Base-by-base conservation (phyloP, 2,888 invertebrate genomes). In the Pemphredon lugubris region DNA sequence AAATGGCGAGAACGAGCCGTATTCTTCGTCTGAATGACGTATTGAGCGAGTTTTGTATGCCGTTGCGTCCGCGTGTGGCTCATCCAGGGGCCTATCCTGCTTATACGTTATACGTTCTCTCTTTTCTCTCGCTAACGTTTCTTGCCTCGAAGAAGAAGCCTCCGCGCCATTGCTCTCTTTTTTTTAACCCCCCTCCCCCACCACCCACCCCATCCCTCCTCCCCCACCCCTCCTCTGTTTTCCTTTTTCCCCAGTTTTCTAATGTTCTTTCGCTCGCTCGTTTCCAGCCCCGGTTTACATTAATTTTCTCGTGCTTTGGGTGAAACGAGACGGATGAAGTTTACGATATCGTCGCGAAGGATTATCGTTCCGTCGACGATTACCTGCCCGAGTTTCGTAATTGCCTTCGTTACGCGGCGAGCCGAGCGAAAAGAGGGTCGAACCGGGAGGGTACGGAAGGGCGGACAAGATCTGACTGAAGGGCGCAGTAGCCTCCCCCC, bases 21-120 rank as follows among this genome's bases (percentile, higher is more conserved):
- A 88, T 89, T 89, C 88, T 88, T 87, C 83, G 83, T 82, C 81
- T 88, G 89, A 89, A 89, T 89, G 89, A 89, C 88, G 89, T 88
- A 89, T 89, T 88, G 89, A 89, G 87, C 86, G 88, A 88, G 88
- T 87, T 88, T 89, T 88, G 88, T 88, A 88, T 87, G 86, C 84
- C 84, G 80, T 83, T 82, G 79, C 77, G 83, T 77, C 83, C 83
- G 81, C 81, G 81, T 79, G 78, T 81, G 82, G 75, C 83, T 85
- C 84, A 85, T 87, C 85, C 83, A 78, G 79, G 71, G 74, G 73
- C 79, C 73, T 70, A 78, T 70, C 69, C 73, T 70, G 70, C 72
- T 69, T 75, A 70, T 73, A 61, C 67, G 69, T 75, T 72, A 66
- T 68, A 73, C 79, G 66, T 70, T 77, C 73, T 61, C 74, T 74